phyloP scores from a whole-genome alignment of 1,140 invertebrate genomes.

The Adoxophyes honmai region DNA sequence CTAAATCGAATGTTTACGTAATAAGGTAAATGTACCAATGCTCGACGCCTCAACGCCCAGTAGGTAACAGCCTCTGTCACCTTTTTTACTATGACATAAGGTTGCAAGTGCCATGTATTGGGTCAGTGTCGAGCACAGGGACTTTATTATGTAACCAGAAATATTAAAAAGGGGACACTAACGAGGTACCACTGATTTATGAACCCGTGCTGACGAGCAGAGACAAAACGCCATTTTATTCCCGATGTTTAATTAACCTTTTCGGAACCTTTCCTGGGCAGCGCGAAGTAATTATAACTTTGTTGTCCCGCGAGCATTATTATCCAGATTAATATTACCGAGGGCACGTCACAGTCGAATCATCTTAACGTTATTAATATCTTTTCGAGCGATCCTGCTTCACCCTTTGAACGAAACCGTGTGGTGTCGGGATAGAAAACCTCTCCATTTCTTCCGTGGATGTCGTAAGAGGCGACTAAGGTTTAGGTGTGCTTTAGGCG shows the following conservation, averaged over 20 bases:
- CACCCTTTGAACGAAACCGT: conserved; percentile 16
- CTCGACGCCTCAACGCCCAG: too few relatives aligned
- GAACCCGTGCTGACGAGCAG: neutral
- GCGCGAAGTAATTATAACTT: conserved; percentile 34
- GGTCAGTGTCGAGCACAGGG: too few relatives aligned
- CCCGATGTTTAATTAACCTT: conserved; percentile 14
- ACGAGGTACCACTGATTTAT: neutral
- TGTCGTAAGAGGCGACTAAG: too few relatives aligned
- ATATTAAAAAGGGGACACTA: too few relatives aligned
- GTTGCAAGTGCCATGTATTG: too few relatives aligned
- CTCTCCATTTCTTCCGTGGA: too few relatives aligned
- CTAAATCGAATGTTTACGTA: too few relatives aligned
- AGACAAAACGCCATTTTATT: conserved; percentile 8
- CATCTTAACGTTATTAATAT: conserved; percentile 18
- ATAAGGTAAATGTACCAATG: too few relatives aligned
- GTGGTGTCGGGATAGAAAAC: neutral
- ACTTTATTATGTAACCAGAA: too few relatives aligned
- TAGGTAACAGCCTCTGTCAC: too few relatives aligned
- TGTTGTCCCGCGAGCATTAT: conserved; percentile 26
- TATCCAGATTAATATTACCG: conserved; percentile 23
- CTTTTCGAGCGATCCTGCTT: conserved; percentile 11
- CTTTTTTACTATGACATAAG: too few relatives aligned
- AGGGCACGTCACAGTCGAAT: conserved; percentile 14
- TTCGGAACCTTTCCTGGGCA: conserved; percentile 4
- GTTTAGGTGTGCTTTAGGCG: too few relatives aligned